These are phyloP conservation scores for Smittia sp. DNA, from an alignment of 2,888 invertebrate genomes.

Conservation along the genomic window DNA sequence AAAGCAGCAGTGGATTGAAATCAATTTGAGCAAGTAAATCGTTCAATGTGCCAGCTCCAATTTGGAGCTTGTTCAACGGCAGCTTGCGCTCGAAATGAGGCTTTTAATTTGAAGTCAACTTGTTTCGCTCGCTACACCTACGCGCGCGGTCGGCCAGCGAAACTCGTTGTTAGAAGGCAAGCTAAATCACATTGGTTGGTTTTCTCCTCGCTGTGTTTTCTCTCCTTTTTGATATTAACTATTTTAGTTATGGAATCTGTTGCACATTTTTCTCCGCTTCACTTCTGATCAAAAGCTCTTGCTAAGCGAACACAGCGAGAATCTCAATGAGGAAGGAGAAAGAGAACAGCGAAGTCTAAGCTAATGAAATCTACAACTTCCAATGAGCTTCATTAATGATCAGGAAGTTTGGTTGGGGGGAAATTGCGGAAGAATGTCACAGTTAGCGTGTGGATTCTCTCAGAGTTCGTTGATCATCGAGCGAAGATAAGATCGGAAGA, in stretches of 20 bases:
- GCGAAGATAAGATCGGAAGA: too few relatives aligned
- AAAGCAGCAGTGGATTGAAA: conserved; percentile 4
- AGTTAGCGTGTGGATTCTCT: too few relatives aligned
- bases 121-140: conserved; percentile 2
- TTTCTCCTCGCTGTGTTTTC: neutral
- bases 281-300: neutral
- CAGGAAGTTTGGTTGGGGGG: too few relatives aligned
- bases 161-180: conserved; percentile 24
- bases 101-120: neutral
- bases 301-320: neutral
- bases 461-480: too few relatives aligned
- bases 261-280: conserved; percentile 5
- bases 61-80: conserved; percentile 1
- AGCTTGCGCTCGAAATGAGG: neutral
- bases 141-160: neutral
- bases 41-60: neutral
- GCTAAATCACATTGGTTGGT: neutral
- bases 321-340: conserved; percentile 11
- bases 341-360: neutral
- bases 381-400: neutral
- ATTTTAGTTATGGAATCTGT: conserved; percentile 24
- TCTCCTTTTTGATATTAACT: conserved; percentile 1
- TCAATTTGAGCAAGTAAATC: conserved; percentile 8
- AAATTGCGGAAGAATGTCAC: too few relatives aligned
- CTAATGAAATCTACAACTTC: conserved; percentile 11